Base-by-base conservation (phyloP, 2,797 vertebrate genomes). In the Eidolon dupreanum region DNA sequence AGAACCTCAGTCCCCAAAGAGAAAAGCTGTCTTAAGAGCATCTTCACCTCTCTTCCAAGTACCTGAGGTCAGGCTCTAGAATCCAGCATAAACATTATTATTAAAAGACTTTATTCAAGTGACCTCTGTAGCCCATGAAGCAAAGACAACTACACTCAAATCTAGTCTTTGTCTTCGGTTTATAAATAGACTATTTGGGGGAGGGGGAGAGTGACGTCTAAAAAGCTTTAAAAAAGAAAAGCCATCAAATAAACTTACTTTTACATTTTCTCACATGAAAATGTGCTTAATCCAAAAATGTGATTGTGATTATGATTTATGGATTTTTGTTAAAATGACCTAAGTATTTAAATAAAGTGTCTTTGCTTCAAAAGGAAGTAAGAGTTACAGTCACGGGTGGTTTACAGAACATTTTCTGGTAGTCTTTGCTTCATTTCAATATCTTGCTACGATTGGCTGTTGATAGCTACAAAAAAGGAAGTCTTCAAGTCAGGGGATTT, bases 401-500 rank as follows among this genome's bases (percentile, higher is more conserved):
- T 93, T 98, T 98, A 88, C 92, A 98, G 97, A 84, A 84, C 88
- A 94, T 90, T 97, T 98, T 98, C 97, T 98, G 98, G 96, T 98
- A 96, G 97, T 93, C 77, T 94, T 84, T 97, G 65, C 93, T 88
- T 97, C 95, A 97, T 97, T 98, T 97, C 95, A 97, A 53, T 96
- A 88, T 96, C 93, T 97, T 96, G 97, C 94, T 97, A 97, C 0
- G 79, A 96, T 95, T 97, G 97, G 83, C 92, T 98, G 97, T 95
- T 97, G 81, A 74, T 92, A 90, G 84, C 46, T 97, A 95, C 98
- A 96, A 98, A 98, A 98, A 98, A 98, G 98, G 98, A 99, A 99
- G 98, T 98, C 97, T 97, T 98, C 97, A 96, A 94, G 81, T 55
- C 71, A 71, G 98, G 98, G 98, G 98, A 98, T 98, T 99, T 98